Base-by-base conservation (phyloP, 2,888 invertebrate genomes). In the Campopleginae sp. region DNA sequence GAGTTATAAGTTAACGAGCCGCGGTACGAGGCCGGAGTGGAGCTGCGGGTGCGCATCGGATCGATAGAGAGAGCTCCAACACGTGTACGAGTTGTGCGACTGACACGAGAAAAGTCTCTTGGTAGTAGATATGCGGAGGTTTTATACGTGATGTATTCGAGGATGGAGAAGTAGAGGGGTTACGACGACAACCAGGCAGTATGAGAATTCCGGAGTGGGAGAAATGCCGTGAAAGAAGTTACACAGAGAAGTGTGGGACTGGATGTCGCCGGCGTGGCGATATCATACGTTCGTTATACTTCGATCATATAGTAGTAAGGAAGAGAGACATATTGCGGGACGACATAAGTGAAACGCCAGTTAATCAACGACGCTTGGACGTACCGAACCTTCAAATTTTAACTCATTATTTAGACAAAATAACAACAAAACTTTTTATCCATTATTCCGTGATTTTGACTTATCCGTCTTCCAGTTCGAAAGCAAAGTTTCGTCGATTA, bases 11-110 rank as follows among this genome's bases (percentile, higher is more conserved):
- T 82, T 78, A 83, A 86, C 82, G 82, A 86, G 86, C 58, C 83
- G 86, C 83, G 70, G 33, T 68, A 38, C 38, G 31, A 61, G 58
- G 77, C 71, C 38, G 27, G 54, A 84, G 86, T 79, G 78, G 81
- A 81, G 86, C 76, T 79, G 72, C 80, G 86, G 86, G 81, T 85
- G 88, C 88, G 88, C 89, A 89, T 85, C 86, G 88, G 89, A 90
- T 90, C 90, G 89, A 90, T 90, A 89, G 78, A 33, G 33, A 66
- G 58, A 72, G 33, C 10, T 5, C 38, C 10, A 23, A 42, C 23
- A 58, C 8, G 42, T 23, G 33, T 12, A 19, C 27, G 23, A 19
- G 51, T 27, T 27, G 44, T 31, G 51, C n/a, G 33, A 12, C 46
- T 31, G 58, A 58, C 58, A 14, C 42, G 42, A 74, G 33, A 61